phyloP scores from a whole-genome alignment of 2,113 vertebrate genomes.

The Xyrauchen texanus region DNA sequence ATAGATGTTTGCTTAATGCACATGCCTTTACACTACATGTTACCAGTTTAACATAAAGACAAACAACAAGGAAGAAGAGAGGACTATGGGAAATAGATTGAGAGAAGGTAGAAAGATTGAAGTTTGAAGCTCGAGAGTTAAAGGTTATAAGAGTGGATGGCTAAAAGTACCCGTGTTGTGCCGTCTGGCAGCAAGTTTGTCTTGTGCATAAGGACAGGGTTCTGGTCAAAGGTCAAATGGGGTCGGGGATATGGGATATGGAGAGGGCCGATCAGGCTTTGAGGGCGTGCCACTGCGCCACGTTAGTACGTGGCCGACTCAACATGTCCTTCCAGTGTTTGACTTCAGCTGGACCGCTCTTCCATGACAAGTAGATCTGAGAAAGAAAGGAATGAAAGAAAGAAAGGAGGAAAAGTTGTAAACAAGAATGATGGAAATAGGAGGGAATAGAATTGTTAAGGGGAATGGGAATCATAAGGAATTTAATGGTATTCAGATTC shows the following conservation, averaged over 20 bases:
- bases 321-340: slow-evolving; percentile 99
- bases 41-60: slow-evolving; percentile 19
- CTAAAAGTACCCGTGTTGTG: slow-evolving; percentile 82
- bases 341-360: slow-evolving; percentile 95
- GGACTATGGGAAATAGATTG: not conserved
- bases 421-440: too few relatives aligned
- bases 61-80: slow-evolving; percentile 26
- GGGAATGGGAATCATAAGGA: too few relatives aligned
- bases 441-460: too few relatives aligned
- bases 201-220: slow-evolving; percentile 77
- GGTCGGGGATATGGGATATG: not conserved
- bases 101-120: too few relatives aligned
- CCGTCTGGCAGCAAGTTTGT: slow-evolving; percentile 66
- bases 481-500: too few relatives aligned
- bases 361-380: slow-evolving; percentile 99
- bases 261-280: slow-evolving; percentile 83
- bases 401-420: not conserved
- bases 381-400: slow-evolving; percentile 8
- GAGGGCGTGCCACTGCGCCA: slow-evolving; percentile 98
- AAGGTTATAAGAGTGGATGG: slow-evolving; percentile 64
- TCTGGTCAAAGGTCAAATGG: slow-evolving; percentile 33
- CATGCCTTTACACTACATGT: slow-evolving; percentile 46
- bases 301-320: slow-evolving; percentile 88
- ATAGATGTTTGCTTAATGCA: slow-evolving; percentile 11
- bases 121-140: slow-evolving; percentile 55